Percentiles rank a stretch among this genome's conserved stretches.
These are phyloP conservation scores for Catalaphyllia jardinei DNA, from an alignment of 64 coral and sea anemone species.

Conservation along the genomic window DNA sequence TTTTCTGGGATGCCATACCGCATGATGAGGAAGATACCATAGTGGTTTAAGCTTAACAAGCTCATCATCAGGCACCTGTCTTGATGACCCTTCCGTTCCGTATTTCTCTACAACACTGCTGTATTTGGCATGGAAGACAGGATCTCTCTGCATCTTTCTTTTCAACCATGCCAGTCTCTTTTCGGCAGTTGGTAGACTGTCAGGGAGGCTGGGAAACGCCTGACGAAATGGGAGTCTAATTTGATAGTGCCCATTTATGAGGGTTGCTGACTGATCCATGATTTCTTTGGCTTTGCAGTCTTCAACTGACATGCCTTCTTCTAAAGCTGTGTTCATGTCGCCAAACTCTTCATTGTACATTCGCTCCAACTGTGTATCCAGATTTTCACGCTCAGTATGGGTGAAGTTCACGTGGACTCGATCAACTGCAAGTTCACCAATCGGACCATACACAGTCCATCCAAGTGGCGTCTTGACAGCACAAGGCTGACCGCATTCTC, in stretches of 20 bases:
- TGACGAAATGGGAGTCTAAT: slow-evolving; percentile 69
- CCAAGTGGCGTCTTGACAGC: slow-evolving; percentile 50
- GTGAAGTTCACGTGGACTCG: slow-evolving; percentile 10
- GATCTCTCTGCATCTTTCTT: too few species aligned
- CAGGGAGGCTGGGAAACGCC: slow-evolving; percentile 64
- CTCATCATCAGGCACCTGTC: slow-evolving; percentile 41
- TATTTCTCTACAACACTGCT: slow-evolving; percentile 54
- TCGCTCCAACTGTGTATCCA: slow-evolving; percentile 23
- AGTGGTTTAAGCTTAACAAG: slow-evolving; percentile 32
- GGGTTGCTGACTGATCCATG: slow-evolving; percentile 49
- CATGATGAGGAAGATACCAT: slow-evolving; percentile 60
- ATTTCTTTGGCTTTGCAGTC: slow-evolving; percentile 33
- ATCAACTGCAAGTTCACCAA: background rate
- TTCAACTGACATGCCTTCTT: slow-evolving; percentile 42
- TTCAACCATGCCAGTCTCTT: too few species aligned
- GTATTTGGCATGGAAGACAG: too few species aligned
- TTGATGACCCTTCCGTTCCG: slow-evolving; percentile 59
- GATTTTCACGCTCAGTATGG: slow-evolving; percentile 26
- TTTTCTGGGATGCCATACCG: slow-evolving; percentile 66
- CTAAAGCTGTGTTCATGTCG: background rate
- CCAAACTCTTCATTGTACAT: slow-evolving; percentile 49
- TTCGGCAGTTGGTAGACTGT: too few species aligned
- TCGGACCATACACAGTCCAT: slow-evolving; percentile 64
- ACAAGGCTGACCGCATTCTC: slow-evolving; percentile 35
- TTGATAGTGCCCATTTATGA: slow-evolving; percentile 65